Evolutionary conservation across 2,113 vertebrate species (phyloP).

Genomic region (Pseudolaguvia tuberculata): DNA sequence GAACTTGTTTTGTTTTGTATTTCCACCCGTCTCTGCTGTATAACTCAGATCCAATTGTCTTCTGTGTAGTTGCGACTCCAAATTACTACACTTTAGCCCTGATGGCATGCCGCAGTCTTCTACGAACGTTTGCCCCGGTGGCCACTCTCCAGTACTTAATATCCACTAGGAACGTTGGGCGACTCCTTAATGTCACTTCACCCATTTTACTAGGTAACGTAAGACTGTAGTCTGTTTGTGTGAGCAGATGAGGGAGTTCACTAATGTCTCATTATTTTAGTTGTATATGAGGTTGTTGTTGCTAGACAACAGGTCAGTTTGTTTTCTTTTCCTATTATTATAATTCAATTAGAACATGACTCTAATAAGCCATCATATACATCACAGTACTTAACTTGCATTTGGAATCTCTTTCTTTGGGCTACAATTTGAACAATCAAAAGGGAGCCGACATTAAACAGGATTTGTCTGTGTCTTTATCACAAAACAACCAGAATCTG

Average conservation of each 20-base stretch:
- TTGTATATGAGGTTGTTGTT: neutral
- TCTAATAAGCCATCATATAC: neutral
- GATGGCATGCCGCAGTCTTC: slow-evolving; percentile 55
- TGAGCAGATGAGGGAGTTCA: neutral
- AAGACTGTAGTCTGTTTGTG: neutral
- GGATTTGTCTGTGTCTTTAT: neutral
- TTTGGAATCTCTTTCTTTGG: neutral
- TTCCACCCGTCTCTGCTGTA: slow-evolving; percentile 54
- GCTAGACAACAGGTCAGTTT: no score
- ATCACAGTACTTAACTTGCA: neutral
- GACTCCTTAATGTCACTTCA: slow-evolving; percentile 58
- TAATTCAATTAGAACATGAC: neutral
- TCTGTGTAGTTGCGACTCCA: slow-evolving; percentile 49
- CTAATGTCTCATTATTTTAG: no score
- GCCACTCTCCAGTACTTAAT: slow-evolving; percentile 65
- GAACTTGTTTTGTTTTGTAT: slow-evolving; percentile 13
- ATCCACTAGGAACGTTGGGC: slow-evolving; percentile 64
- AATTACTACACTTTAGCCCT: slow-evolving; percentile 59
- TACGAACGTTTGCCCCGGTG: slow-evolving; percentile 66
- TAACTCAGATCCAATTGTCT: slow-evolving; percentile 65
- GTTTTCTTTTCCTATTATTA: neutral
- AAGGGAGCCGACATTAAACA: no score
- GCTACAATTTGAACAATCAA: neutral
- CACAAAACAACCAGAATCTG: slow-evolving; percentile 2
- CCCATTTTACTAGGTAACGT: slow-evolving; percentile 71